These are phyloP conservation scores for Notocelia uddmanniana DNA, from an alignment of 2,888 invertebrate species.

Conservation along the genomic window DNA sequence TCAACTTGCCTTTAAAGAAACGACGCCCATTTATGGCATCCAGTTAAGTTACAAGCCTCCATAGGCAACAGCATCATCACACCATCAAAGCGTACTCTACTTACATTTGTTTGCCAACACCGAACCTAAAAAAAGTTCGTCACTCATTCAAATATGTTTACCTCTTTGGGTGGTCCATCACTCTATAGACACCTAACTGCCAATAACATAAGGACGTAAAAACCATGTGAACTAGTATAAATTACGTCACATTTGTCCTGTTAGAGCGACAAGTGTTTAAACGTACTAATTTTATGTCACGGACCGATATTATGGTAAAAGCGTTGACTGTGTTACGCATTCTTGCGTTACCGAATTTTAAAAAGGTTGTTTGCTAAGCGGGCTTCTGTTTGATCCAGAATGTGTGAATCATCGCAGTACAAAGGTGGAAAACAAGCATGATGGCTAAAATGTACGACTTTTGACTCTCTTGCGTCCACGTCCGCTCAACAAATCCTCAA, in stretches of 20 bases:
- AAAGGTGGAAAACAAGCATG: too few relatives aligned
- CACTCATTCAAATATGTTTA: not conserved
- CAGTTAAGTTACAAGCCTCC: too few relatives aligned
- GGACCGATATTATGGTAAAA: constrained; percentile 23
- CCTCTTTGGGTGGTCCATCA: constrained; percentile 24
- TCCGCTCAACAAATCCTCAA: too few relatives aligned
- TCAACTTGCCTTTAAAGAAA: too few relatives aligned
- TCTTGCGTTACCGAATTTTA: constrained; percentile 19
- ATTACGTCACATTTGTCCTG: not conserved
- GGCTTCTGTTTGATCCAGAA: not conserved
- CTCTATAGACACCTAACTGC: not conserved
- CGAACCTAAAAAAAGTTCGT: not conserved
- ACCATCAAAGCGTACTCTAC: too few relatives aligned
- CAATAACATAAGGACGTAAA: constrained; percentile 1
- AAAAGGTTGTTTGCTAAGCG: not conserved
- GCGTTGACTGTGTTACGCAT: constrained; percentile 42
- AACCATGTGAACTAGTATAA: not conserved
- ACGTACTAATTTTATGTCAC: constrained; percentile 40
- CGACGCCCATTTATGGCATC: too few relatives aligned
- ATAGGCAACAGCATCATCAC: too few relatives aligned
- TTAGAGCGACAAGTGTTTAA: constrained; percentile 27
- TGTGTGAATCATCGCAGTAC: too few relatives aligned
- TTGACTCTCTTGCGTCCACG: too few relatives aligned
- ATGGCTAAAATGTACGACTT: too few relatives aligned
- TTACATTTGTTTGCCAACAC: too few relatives aligned